A percentile compares a stretch with the other conserved stretches of the same genome.
These are phyloP conservation scores for Doryteuthis pealeii DNA, from an alignment of 1,140 invertebrate genomes.

Conservation along the genomic window DNA sequence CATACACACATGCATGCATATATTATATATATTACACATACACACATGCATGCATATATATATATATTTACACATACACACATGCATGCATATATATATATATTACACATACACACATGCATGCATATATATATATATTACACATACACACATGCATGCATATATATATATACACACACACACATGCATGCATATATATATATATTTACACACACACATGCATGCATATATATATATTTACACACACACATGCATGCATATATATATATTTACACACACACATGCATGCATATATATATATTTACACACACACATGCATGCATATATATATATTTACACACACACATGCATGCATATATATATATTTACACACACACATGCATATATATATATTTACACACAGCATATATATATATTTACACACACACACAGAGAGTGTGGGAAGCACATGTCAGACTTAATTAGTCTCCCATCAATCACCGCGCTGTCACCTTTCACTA, in stretches of 20 bases:
- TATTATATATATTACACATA: background rate
- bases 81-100: background rate
- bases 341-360: background rate
- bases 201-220: background rate
- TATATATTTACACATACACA: background rate
- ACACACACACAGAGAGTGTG: background rate
- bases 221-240: background rate
- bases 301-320: background rate
- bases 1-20: background rate
- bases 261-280: background rate
- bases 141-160: background rate
- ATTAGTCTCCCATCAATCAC: too few relatives aligned
- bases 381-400: too few relatives aligned
- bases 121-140: background rate
- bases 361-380: background rate
- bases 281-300: background rate
- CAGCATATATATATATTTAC: too few relatives aligned
- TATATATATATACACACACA: conserved; percentile 1
- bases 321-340: background rate
- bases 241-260: background rate
- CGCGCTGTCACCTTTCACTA: too few relatives aligned
- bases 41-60: background rate
- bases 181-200: background rate
- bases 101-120: background rate
- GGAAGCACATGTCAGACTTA: too few relatives aligned